Evolutionary conservation across 2,113 vertebrate species (phyloP).

Genomic region (Numida meleagris): DNA sequence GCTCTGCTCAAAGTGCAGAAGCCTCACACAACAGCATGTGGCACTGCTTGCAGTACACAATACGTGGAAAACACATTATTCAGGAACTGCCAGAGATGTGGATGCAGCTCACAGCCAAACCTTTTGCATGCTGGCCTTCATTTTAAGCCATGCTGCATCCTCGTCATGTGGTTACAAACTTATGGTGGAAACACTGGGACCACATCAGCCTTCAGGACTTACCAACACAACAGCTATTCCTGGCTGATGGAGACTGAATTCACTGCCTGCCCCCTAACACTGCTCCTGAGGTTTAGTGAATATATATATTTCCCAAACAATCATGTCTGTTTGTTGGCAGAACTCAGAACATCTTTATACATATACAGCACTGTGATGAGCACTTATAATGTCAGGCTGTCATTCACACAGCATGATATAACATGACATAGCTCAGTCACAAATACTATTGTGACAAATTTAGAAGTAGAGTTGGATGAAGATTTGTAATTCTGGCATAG

Average conservation of each 20-base stretch:
- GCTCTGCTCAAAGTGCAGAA: background rate
- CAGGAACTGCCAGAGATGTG: background rate
- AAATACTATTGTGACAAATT: constrained; percentile 28
- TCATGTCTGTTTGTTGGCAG: background rate
- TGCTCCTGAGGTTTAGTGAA: background rate
- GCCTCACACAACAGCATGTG: accelerated
- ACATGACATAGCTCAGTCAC: constrained; percentile 38
- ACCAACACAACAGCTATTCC: background rate
- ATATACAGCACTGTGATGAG: background rate
- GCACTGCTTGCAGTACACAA: background rate
- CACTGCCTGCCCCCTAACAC: background rate
- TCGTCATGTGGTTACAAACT: background rate
- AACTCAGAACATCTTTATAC: background rate
- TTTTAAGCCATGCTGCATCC: background rate
- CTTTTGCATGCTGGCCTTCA: background rate
- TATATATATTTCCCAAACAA: background rate
- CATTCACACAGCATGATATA: constrained; percentile 28
- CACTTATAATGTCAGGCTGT: constrained; percentile 22
- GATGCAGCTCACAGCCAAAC: background rate
- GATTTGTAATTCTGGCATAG: background rate
- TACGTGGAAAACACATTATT: background rate
- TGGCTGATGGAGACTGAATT: background rate
- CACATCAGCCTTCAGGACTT: background rate
- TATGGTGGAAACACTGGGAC: background rate
- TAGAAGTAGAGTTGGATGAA: constrained; percentile 12